Evolutionary conservation across 1,140 invertebrate genomes (phyloP).

Genomic region (Calycopis cecrops): DNA sequence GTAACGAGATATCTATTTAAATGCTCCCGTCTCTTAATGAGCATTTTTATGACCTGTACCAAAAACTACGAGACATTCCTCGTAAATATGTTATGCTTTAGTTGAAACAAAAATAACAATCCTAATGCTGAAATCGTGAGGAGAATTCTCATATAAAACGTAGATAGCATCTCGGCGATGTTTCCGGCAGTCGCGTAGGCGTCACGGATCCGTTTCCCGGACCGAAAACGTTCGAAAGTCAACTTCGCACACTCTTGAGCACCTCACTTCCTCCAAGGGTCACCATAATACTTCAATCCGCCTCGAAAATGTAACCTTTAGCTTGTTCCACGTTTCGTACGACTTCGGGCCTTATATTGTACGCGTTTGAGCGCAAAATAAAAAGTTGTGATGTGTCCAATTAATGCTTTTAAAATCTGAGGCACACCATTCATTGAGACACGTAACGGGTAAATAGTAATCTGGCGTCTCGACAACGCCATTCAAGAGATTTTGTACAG

Average conservation of each 20-base stretch:
- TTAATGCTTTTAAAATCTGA: constrained; percentile 35
- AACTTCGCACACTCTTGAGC: constrained; percentile 51
- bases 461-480: constrained; percentile 54
- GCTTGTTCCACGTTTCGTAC: constrained; percentile 4
- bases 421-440: constrained; percentile 64
- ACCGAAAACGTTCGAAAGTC: constrained; percentile 43
- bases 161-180: constrained; percentile 56
- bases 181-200: constrained; percentile 63
- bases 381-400: constrained; percentile 5
- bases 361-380: constrained; percentile 21
- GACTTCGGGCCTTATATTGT: constrained; percentile 34
- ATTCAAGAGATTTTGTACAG: constrained; percentile 54
- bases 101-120: constrained; percentile 54
- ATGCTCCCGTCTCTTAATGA: too few species aligned
- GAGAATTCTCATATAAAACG: constrained; percentile 42
- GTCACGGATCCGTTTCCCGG: constrained; percentile 47
- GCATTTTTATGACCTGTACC: too few species aligned
- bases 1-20: too few species aligned
- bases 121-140: constrained; percentile 67
- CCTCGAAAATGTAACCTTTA: constrained; percentile 29
- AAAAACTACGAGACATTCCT: too few species aligned
- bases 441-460: constrained; percentile 69
- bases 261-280: constrained; percentile 47
- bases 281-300: constrained; percentile 42
- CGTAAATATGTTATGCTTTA: constrained; percentile 39